These are phyloP conservation scores for cattle (Bos taurus) DNA, from an alignment of 2,113 vertebrate species.

Conservation along the genomic window ARS-UCD2.0 NC_037351.1:4286501-4287000, in stretches of 20 bases:
- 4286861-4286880: not conserved
- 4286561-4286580: not conserved
- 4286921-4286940: not conserved
- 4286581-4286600: not conserved
- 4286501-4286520: not conserved
- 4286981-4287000: too few relatives aligned
- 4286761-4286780: not conserved
- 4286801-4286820: not conserved
- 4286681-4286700: not conserved
- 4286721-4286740: not conserved
- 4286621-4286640: not conserved
- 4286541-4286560: fast-evolving
- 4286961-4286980: not conserved
- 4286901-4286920: not conserved
- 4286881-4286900: not conserved
- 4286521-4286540: not conserved
- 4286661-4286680: not conserved
- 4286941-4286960: not conserved
- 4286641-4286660: not conserved
- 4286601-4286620: not conserved
- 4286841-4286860: not conserved
- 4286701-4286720: not conserved
- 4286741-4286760: not conserved
- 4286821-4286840: not conserved
- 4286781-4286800: not conserved